Evolutionary conservation across 2,113 vertebrate species (phyloP).

Genomic region (Fulmarus glacialis): DNA sequence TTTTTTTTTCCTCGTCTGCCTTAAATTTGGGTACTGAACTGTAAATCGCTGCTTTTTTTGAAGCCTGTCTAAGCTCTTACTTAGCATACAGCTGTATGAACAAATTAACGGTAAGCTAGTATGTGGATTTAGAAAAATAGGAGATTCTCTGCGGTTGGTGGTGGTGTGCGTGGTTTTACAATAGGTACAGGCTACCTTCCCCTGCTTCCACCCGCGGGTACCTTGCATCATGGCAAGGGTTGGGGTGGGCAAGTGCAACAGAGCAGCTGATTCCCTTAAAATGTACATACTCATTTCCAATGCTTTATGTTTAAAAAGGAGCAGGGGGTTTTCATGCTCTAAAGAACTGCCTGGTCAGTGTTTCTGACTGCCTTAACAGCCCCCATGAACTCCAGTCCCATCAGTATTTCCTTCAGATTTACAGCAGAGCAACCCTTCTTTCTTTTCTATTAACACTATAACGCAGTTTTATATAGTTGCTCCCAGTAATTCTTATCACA

Average conservation of each 20-base stretch:
- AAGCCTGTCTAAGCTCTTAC: neutral
- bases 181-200: neutral
- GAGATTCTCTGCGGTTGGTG: neutral
- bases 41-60: neutral
- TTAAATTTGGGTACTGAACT: constrained; percentile 15
- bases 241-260: neutral
- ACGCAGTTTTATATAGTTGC: neutral
- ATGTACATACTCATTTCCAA: rapidly evolving
- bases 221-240: rapidly evolving
- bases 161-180: neutral
- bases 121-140: neutral
- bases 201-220: neutral
- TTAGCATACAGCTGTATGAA: neutral
- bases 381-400: neutral
- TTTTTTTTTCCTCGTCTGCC: neutral
- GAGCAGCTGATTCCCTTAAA: neutral
- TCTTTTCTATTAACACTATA: neutral
- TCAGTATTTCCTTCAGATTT: neutral
- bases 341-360: neutral
- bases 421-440: neutral
- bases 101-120: neutral
- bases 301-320: neutral
- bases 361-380: neutral
- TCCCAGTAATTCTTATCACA: neutral
- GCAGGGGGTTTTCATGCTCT: neutral